Percentiles rank a stretch among this genome's conserved stretches.
These are phyloP conservation scores for Lasaia peninsularis DNA, from an alignment of 1,140 invertebrate genomes.

Conservation along the genomic window DNA sequence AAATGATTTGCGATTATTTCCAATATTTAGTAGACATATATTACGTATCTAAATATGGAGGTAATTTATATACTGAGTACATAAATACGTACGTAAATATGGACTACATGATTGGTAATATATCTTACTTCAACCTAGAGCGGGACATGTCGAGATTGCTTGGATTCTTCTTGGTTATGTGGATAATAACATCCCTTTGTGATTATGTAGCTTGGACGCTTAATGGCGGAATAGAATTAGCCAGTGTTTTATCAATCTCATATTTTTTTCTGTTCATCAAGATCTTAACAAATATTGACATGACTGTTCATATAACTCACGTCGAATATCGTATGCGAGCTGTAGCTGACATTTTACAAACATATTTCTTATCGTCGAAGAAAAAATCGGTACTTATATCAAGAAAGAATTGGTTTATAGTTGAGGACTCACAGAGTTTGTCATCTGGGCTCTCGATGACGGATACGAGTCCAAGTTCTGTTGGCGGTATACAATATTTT, in stretches of 20 bases:
- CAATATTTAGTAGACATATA: conserved; percentile 50
- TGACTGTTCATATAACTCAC: conserved; percentile 22
- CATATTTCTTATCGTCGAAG: conserved; percentile 10
- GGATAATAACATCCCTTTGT: conserved; percentile 6
- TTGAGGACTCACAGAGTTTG: not conserved
- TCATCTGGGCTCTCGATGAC: not conserved
- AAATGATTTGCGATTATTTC: conserved; percentile 44
- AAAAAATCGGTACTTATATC: not conserved
- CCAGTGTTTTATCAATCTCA: conserved; percentile 13
- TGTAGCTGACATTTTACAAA: conserved; percentile 21
- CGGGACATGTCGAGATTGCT: conserved; percentile 14
- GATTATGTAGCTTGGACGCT: conserved; percentile 21
- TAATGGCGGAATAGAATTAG: conserved; percentile 8
- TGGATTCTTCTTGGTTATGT: conserved; percentile 3
- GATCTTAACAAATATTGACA: conserved; percentile 21
- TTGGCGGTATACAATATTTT: conserved; percentile 14
- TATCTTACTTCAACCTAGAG: conserved; percentile 14
- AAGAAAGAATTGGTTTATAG: conserved; percentile 22
- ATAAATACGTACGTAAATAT: conserved; percentile 24
- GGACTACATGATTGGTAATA: conserved; percentile 18
- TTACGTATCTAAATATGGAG: conserved; percentile 44
- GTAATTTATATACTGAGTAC: conserved; percentile 17
- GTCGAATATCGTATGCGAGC: conserved; percentile 21
- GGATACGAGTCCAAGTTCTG: not conserved
- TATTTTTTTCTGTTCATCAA: conserved; percentile 27